A percentile compares a stretch with the other conserved stretches of the same genome.
phyloP scores from a whole-genome alignment of 2,113 vertebrate genomes.

The Labrus mixtus region DNA sequence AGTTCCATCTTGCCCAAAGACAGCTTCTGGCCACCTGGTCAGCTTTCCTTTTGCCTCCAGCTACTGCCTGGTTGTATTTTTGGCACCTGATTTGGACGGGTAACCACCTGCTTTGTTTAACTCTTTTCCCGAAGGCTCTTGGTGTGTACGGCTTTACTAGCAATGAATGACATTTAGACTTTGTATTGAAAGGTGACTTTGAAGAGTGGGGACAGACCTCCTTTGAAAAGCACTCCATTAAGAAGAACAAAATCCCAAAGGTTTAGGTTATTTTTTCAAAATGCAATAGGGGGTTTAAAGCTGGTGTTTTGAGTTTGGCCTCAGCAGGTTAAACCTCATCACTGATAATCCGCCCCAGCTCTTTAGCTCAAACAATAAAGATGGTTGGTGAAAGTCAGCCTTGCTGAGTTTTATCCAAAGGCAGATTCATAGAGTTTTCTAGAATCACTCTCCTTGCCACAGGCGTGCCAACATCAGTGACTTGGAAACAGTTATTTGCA shows the following conservation, averaged over 20 bases:
- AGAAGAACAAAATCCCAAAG: constrained; percentile 12
- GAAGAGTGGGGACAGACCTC: constrained; percentile 6
- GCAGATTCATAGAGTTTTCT: constrained; percentile 9
- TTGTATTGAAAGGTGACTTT: constrained; percentile 17
- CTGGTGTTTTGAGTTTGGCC: not conserved
- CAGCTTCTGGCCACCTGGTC: constrained; percentile 9
- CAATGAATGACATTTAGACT: not conserved
- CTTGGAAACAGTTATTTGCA: constrained; percentile 5
- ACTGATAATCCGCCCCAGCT: constrained; percentile 9
- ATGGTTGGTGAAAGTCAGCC: not conserved
- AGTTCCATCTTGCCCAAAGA: not conserved
- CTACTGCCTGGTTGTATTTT: constrained; percentile 5
- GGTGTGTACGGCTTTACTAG: constrained; percentile 9
- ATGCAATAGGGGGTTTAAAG: not conserved
- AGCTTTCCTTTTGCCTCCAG: constrained; percentile 17
- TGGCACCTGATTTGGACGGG: constrained; percentile 8
- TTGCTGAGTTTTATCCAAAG: constrained; percentile 15
- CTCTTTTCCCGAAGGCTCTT: constrained; percentile 22
- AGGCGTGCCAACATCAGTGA: constrained; percentile 32
- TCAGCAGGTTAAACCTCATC: constrained; percentile 15
- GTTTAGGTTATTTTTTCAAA: constrained; percentile 13
- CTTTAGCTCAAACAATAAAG: constrained; percentile 8
- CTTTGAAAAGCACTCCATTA: constrained; percentile 21
- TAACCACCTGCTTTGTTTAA: constrained; percentile 11
- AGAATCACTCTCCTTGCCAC: constrained; percentile 22